Conservation (phyloP, 2,888 invertebrate species). For the Ormyrus nitidulus region DNA sequence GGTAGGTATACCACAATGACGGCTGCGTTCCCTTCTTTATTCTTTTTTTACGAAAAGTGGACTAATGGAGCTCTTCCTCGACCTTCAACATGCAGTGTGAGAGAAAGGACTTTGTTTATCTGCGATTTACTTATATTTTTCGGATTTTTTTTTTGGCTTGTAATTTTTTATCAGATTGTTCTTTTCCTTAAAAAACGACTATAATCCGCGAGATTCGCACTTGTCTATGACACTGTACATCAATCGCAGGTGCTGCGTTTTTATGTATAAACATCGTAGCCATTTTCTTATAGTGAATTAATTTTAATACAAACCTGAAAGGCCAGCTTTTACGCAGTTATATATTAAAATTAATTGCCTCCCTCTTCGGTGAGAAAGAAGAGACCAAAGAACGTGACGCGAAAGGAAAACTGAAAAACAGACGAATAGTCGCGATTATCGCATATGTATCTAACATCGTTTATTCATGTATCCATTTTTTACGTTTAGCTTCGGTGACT, state of each 20-base stretch:
- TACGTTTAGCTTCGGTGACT: slow-evolving; percentile 1
- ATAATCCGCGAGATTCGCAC: slow-evolving; percentile 52
- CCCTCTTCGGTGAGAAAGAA: slow-evolving; percentile 40
- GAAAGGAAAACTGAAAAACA: slow-evolving; percentile 15
- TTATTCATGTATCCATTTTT: slow-evolving; percentile 1
- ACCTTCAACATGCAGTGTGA: slow-evolving; percentile 42
- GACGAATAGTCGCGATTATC: slow-evolving; percentile 26
- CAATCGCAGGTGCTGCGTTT: slow-evolving; percentile 50
- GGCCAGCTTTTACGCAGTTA: slow-evolving; percentile 67
- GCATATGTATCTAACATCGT: slow-evolving; percentile 38
- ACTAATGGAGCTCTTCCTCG: slow-evolving; percentile 33
- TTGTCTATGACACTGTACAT: slow-evolving; percentile 55
- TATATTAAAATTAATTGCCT: slow-evolving; percentile 67
- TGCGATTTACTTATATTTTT: not conserved
- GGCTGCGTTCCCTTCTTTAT: slow-evolving; percentile 24
- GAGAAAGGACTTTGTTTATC: slow-evolving; percentile 35
- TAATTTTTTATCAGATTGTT: slow-evolving; percentile 27
- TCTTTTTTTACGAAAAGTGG: slow-evolving; percentile 31
- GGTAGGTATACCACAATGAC: slow-evolving; percentile 48
- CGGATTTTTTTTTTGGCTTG: not conserved
- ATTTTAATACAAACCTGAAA: slow-evolving; percentile 68
- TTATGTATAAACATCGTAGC: slow-evolving; percentile 51
- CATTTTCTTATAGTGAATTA: slow-evolving; percentile 58
- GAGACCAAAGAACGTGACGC: not conserved
- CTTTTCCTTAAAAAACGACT: slow-evolving; percentile 54